Evolutionary conservation across 2,888 invertebrate genomes (phyloP), one percentile per base, ranked within the genome.

Genomic region (Auanema freiburgensis): DNA sequence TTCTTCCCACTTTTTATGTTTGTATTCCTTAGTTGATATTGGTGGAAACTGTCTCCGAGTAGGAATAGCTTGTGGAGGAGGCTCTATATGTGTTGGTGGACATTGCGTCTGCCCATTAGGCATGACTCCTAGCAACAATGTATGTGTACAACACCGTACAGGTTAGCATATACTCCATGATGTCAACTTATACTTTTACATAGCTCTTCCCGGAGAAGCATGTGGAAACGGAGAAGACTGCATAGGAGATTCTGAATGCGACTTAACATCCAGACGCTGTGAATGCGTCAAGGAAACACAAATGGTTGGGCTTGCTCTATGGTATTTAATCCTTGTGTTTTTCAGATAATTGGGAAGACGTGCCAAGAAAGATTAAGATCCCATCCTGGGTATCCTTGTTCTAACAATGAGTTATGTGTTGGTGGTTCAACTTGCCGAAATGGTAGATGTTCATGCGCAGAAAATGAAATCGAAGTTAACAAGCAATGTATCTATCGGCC

Each of bases 321-420:
- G n/a, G n/a, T n/a, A n/a, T n/a, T 52, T 23, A 5, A 24, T n/a
- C 11, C 8, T 52, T 23, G 11, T 23, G 5, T 52, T 52, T 57
- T 56, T 50, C n/a, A 63, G 63, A 54, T 72, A 1, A 65, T 72
- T 46, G 73, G 73, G 5, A 63, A 72, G 10, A 64, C 60, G 10
- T 79, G 79, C 43, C 69, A 76, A 8, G 71, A 72, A 33, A 59
- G 79, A n/a, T 69, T 79, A 5, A 61, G 77, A 2, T 73, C 78
- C 16, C 78, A 79, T 55, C 81, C 81, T 3, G 80, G 80, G 25
- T 77, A 74, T 44, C 78, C 79, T 14, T 81, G 79, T 55, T 69
- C 66, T 16, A 75, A 77, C 60, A 76, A 75, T 6, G 78, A 76
- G 50, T 57, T 74, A 43, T 76, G 76, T 56, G 71, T 72, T 18